These are phyloP conservation scores for Remorina albescens DNA, from an alignment of 2,797 vertebrate species.

Conservation along the genomic window DNA sequence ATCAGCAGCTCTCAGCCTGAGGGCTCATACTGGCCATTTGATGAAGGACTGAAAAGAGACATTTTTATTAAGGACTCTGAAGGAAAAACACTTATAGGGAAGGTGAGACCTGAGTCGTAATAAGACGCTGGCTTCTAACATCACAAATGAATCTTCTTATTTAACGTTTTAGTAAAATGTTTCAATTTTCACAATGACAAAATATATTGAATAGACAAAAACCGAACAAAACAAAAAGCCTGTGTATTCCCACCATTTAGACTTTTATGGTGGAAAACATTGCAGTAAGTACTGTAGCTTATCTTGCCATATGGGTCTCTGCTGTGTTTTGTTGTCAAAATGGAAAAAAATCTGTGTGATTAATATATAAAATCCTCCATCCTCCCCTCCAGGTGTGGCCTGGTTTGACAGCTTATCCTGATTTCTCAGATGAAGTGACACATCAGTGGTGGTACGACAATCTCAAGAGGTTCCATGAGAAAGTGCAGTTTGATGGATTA, in stretches of 20 bases:
- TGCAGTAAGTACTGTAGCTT: too few relatives aligned
- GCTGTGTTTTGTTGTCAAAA: background rate
- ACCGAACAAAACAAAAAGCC: background rate
- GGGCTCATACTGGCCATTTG: slow-evolving; percentile 89
- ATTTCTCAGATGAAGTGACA: slow-evolving; percentile 87
- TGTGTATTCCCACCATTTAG: background rate
- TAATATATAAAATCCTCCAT: background rate
- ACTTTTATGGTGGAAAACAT: too few relatives aligned
- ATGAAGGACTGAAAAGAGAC: slow-evolving; percentile 87
- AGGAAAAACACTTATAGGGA: slow-evolving; percentile 87
- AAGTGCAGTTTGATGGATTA: slow-evolving; percentile 88
- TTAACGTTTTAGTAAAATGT: background rate
- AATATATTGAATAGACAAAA: background rate
- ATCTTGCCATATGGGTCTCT: too few relatives aligned
- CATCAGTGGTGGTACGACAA: slow-evolving; percentile 93
- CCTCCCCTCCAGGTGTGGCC: slow-evolving; percentile 88
- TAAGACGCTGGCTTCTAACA: background rate
- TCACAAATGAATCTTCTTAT: background rate
- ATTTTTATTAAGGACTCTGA: slow-evolving; percentile 88
- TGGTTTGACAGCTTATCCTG: slow-evolving; percentile 89
- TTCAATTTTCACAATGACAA: background rate
- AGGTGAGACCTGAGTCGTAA: slow-evolving; percentile 77
- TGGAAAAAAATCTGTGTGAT: background rate
- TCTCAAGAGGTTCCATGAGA: slow-evolving; percentile 84
- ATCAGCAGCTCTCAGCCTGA: slow-evolving; percentile 88